These are phyloP conservation scores for Drosophila yakuba DNA, from an alignment of 1,140 invertebrate species.

Conservation along the genomic window DNA sequence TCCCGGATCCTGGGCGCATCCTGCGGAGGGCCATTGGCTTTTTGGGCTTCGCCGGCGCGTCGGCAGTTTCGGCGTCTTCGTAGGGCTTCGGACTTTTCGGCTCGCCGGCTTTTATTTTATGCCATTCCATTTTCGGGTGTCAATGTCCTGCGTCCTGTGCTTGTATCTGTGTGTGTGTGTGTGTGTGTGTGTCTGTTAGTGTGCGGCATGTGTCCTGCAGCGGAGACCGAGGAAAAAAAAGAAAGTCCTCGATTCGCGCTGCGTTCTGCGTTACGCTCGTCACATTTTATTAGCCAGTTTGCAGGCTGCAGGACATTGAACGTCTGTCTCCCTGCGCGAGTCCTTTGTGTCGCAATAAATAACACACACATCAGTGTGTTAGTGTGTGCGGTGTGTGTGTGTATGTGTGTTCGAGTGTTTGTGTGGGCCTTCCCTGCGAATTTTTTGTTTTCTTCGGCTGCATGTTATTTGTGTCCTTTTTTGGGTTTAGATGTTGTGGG, in stretches of 20 bases:
- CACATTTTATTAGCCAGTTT: constrained; percentile 80
- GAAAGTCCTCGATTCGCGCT: constrained; percentile 67
- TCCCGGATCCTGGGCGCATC: constrained; percentile 41
- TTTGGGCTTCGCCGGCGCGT: constrained; percentile 57
- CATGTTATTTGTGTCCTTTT: constrained; percentile 32
- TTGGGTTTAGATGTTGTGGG: constrained; percentile 60
- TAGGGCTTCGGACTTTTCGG: constrained; percentile 62
- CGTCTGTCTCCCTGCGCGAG: constrained; percentile 66
- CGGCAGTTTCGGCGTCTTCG: constrained; percentile 58
- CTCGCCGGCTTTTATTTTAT: constrained; percentile 48
- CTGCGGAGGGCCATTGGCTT: constrained; percentile 58
- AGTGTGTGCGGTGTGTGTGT: constrained; percentile 11
- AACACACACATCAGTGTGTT: constrained; percentile 44
- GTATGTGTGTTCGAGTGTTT: constrained; percentile 8
- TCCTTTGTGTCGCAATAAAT: constrained; percentile 79
- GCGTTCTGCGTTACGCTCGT: constrained; percentile 75
- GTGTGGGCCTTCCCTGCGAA: constrained; percentile 38
- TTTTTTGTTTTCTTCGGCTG: constrained; percentile 29
- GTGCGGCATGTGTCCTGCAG: constrained; percentile 38
- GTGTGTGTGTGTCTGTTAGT: constrained; percentile 23
- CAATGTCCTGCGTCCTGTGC: constrained; percentile 70
- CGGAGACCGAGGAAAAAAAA: constrained; percentile 5
- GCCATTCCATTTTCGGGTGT: constrained; percentile 67
- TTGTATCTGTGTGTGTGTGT: constrained; percentile 21
- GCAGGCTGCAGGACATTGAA: constrained; percentile 80